Base-by-base conservation (phyloP, 2,888 invertebrate species). In the Machimus rusticus region DNA sequence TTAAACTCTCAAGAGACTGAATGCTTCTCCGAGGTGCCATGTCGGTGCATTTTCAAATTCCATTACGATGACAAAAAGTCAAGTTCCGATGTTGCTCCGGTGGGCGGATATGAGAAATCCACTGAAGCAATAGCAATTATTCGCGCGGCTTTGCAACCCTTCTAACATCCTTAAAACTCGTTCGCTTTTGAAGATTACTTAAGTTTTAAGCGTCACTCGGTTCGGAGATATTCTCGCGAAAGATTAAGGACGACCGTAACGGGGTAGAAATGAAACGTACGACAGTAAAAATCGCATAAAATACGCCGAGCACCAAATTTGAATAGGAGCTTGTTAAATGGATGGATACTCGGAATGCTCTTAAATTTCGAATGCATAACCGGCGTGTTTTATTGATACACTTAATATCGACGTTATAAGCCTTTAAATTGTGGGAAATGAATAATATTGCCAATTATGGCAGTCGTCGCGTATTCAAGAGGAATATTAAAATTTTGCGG, bases 81-180 rank as follows among this genome's bases (percentile, higher is more conserved):
- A 55, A 55, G 55, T 81, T 81, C 81, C 81, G 81, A n/a, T 34
- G 37, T 51, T 81, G 81, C 81, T 51, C 51, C 51, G 81, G 51
- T 55, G 28, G 34, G 43, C 86, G 86, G 86, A 86, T 86, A 86
- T 86, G 86, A 86, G 86, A 86, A 86, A 74, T 77, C 43, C 78
- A 39, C 51, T 51, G 19, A 23, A 43, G 74, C 86, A 76, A 86
- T 86, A 37, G 46, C 55, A 86, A 86, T 86, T 86, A 86, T 55
- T 46, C 28, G 23, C 6, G 23, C 86, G 76, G 86, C 76, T 46
- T 31, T 46, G 31, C 46, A 28, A 46, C 28, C 16, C 28, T 31
- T 74, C n/a, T 34, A 34, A 55, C 28, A 82, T 55, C 82, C 39
- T 39, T 37, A 51, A 66, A 55, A 34, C 2, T 31, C 43, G 78